Percentiles rank a stretch among this genome's conserved stretches.
phyloP scores from a whole-genome alignment of 2,113 vertebrate genomes.

The Psettodes erumei region DNA sequence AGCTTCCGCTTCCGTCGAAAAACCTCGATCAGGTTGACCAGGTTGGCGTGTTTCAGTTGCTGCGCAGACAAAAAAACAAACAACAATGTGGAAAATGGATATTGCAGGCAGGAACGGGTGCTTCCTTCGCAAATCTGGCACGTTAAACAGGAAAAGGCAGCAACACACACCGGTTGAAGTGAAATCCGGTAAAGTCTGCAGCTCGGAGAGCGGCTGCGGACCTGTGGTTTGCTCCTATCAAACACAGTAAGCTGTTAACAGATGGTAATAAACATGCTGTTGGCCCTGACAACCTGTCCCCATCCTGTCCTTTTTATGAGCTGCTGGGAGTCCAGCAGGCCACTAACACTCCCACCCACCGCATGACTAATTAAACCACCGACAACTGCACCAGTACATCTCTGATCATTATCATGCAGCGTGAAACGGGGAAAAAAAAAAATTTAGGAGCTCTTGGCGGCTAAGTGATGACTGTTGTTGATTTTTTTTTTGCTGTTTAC shows the following conservation, averaged over 20 bases:
- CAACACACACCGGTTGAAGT: neutral
- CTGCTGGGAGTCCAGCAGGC: constrained; percentile 41
- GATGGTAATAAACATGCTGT: constrained; percentile 72
- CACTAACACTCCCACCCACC: constrained; percentile 28
- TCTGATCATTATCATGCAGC: neutral
- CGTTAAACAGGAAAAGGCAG: neutral
- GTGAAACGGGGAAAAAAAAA: too few relatives aligned
- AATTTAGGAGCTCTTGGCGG: neutral
- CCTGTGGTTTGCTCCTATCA: constrained; percentile 36
- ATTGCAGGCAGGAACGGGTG: neutral
- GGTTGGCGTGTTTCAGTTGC: constrained; percentile 96
- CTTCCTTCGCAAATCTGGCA: neutral
- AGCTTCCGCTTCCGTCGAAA: constrained; percentile 92
- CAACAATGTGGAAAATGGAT: neutral
- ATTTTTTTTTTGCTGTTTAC: neutral
- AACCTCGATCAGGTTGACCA: constrained; percentile 95
- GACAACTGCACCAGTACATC: neutral
- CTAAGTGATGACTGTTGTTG: too few relatives aligned
- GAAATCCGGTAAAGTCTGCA: neutral
- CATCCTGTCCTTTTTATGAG: constrained; percentile 64
- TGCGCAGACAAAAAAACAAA: constrained; percentile 66
- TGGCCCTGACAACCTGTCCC: constrained; percentile 65
- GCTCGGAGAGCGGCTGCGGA: neutral
- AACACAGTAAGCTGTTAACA: constrained; percentile 57
- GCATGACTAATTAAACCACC: constrained; percentile 63